Base-by-base conservation (phyloP, 64 coral and sea anemone genomes). In the Montipora capricornis region DNA sequence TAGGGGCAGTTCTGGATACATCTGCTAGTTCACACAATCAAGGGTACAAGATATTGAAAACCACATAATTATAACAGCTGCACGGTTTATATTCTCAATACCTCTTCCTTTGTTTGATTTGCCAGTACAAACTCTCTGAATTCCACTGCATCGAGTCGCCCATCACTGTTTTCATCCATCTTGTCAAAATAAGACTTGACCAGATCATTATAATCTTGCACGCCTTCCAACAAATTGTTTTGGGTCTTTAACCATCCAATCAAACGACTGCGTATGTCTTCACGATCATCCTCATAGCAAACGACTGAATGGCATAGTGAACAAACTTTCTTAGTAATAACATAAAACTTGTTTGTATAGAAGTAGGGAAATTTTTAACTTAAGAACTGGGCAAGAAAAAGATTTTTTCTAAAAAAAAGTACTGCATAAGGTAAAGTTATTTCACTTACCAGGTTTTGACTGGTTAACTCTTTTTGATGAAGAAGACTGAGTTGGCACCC, bases 381-480 rank as follows among this genome's bases (percentile, higher is more conserved):
- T 16, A 47, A 84, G 61, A 69, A 17, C 80, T 82, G 46, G 19
- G 37, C 37, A 37, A 37, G 37, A 37, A 37, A 37, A 37, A 37
- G 37, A 37, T 0, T 37, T 37, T 37, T 37, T 37, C 0, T 37
- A 0, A 37, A 37, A 37, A 37, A 37, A 37, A 37, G 37, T 37
- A 37, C 37, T 37, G 37, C 37, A 37, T 37, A 57, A 11, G 53
- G 11, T 11, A 57, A 57, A 57, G 11, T 8, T 11, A 8, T 19
- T 19, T 3, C 15, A 60, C 80, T 45, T 68, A 93, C 91, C 82
- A 60, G 91, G 91, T 93, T 93, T 93, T 48, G 82, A 93, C 9
- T 78, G 51, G 47, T 93, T 82, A 24, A 87, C 70, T 20, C 26
- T 87, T 78, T 9, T 55, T 20, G 81, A n/a, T 2, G 82, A 22